phyloP scores from a whole-genome alignment of 2,888 invertebrate species.

The Tachina lurida region DNA sequence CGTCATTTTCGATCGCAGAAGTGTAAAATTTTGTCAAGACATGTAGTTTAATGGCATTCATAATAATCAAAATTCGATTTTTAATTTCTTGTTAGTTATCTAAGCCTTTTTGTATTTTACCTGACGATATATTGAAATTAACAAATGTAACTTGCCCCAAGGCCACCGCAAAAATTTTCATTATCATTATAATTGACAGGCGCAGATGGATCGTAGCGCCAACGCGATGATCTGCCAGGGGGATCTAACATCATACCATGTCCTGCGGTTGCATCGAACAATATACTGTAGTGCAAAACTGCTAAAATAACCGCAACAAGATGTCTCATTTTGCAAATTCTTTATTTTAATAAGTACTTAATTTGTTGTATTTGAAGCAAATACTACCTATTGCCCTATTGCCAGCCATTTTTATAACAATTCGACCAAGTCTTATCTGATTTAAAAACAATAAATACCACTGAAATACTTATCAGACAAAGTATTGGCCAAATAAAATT shows the following conservation, averaged over 20 bases:
- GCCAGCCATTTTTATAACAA: constrained; percentile 49
- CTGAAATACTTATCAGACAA: constrained; percentile 21
- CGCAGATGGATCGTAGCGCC: constrained; percentile 83
- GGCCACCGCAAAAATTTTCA: constrained; percentile 84
- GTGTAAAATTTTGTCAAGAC: too few species aligned
- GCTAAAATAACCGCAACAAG: neutral
- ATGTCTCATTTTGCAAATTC: constrained; percentile 24
- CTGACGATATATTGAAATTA: neutral
- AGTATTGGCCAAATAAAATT: constrained; percentile 2
- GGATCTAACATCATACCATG: constrained; percentile 85
- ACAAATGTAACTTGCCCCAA: constrained; percentile 75
- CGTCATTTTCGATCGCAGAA: too few species aligned
- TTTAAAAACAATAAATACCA: constrained; percentile 14
- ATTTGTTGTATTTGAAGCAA: constrained; percentile 8
- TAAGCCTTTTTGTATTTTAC: too few species aligned
- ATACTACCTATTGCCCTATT: neutral
- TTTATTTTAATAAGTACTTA: constrained; percentile 8
- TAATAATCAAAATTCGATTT: too few species aligned
- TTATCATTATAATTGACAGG: constrained; percentile 84
- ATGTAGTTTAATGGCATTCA: too few species aligned
- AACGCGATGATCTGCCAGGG: constrained; percentile 84
- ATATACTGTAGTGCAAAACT: neutral
- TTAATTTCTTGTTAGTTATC: too few species aligned
- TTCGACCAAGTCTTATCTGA: constrained; percentile 1
- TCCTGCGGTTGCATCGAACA: constrained; percentile 74